Evolutionary conservation across 2,888 invertebrate species (phyloP), one percentile per base, ranked within the genome.

Genomic region (Ophonus ardosiacus): DNA sequence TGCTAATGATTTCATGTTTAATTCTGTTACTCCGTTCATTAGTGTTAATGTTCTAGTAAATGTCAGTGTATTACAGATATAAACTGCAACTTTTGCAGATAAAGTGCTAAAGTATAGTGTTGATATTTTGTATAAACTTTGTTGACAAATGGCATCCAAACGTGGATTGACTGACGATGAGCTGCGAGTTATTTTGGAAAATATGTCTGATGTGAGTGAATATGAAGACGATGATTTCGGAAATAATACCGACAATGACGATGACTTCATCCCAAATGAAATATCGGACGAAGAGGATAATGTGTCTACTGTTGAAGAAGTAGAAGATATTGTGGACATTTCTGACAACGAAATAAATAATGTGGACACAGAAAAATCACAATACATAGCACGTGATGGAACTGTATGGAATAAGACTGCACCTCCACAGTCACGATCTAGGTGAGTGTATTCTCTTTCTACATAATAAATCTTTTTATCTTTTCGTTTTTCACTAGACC

Each of bases 221-320:
- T 31, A 31, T 31, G 31, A 31, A 31, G 31, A 31, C 31, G 31
- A 31, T 31, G 31, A 31, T 31, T 31, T 31, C 6, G 31, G 31
- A 31, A 31, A 31, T 31, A 31, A 31, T 31, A 6, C 31, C 31
- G 31, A 31, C 3, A 31, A 31, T 31, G 31, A 31, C 31, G 31
- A 31, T 17, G 63, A 63, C 7, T 17, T 63, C 17, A 63, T 7
- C n/a, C 56, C 56, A 63, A 63, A 63, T 63, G 63, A 10, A 21
- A 63, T 21, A 21, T 63, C 63, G 17, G 63, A 63, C 63, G 63
- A 63, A 63, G 63, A 63, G 10, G 63, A 63, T 63, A 63, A 63
- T 21, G 21, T 63, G 10, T 63, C 63, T 63, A 63, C 63, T 31
- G 31, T 31, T 31, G 31, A 31, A 31, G 6, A 5, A 6, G 31